Percentiles rank a stretch among this genome's conserved stretches.
Conservation (phyloP, 2,888 invertebrate species). For the Hololepta plana region DNA sequence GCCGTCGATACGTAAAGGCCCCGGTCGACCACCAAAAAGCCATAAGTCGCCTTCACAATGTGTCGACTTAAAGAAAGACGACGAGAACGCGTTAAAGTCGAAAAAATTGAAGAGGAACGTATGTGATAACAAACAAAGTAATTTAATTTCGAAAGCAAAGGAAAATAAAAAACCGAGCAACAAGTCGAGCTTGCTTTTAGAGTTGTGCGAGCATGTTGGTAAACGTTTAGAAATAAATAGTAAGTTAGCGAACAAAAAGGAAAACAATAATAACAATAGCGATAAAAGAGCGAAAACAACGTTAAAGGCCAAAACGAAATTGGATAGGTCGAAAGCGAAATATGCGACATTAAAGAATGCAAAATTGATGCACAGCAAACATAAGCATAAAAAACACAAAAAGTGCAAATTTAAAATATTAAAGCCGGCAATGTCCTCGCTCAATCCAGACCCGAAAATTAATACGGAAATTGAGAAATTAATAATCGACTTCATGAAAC, state of each 20-base stretch:
- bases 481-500: constrained; percentile 30
- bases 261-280: constrained; percentile 21
- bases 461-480: constrained; percentile 38
- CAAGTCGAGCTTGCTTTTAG: constrained; percentile 2
- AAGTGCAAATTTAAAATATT: constrained; percentile 35
- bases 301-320: constrained; percentile 16
- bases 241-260: constrained; percentile 7
- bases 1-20: constrained; percentile 33
- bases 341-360: constrained; percentile 22
- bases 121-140: no score
- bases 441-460: constrained; percentile 29
- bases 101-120: no score
- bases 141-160: no score
- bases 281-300: constrained; percentile 16
- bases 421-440: constrained; percentile 16
- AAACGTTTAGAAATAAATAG: constrained; percentile 17
- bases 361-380: constrained; percentile 26
- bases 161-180: constrained; percentile 3
- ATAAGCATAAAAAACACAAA: constrained; percentile 29
- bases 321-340: constrained; percentile 17
- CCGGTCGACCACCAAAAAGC: constrained; percentile 30
- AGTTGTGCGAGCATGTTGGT: constrained; percentile 21
- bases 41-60: constrained; percentile 12
- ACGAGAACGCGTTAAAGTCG: no score
- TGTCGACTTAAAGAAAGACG: constrained; percentile 4